phyloP scores from a whole-genome alignment of 2,113 vertebrate species.

The Nesogale talazaci region DNA sequence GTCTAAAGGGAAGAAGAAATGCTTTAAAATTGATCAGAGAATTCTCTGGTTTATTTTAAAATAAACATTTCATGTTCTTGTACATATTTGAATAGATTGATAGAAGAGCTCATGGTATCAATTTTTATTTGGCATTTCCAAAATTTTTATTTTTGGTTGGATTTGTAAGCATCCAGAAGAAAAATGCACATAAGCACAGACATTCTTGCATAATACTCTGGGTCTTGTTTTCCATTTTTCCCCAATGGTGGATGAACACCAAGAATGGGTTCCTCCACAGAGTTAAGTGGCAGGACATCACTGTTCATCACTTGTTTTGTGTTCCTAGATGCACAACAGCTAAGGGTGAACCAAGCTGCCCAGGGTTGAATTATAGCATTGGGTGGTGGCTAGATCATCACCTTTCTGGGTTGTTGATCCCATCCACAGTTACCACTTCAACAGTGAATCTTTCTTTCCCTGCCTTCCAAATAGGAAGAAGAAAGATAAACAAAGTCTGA shows the following conservation, averaged over 20 bases:
- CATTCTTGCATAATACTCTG: not conserved
- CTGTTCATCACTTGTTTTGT: slow-evolving; percentile 10
- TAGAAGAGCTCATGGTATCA: not conserved
- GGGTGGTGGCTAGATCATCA: not conserved
- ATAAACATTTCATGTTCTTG: not conserved
- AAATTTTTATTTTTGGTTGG: not conserved
- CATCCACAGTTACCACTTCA: not conserved
- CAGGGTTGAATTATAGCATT: not conserved
- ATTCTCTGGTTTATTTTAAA: slow-evolving; percentile 16
- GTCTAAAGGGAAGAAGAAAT: not conserved
- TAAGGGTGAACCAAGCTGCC: not conserved
- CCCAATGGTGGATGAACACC: not conserved
- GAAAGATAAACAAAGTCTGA: not conserved
- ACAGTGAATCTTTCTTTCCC: not conserved
- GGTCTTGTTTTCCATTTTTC: not conserved
- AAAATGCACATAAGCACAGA: too few species aligned
- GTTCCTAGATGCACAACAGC: slow-evolving; percentile 10
- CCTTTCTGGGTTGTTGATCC: not conserved
- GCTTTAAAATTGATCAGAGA: slow-evolving; percentile 49
- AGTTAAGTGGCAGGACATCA: not conserved
- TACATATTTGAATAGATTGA: not conserved
- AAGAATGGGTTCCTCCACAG: not conserved
- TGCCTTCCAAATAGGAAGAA: not conserved
- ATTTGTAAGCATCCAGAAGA: too few species aligned
- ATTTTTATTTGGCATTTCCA: slow-evolving; percentile 9